phyloP scores from a whole-genome alignment of 2,113 vertebrate species.

The Saguinus imperator region DNA sequence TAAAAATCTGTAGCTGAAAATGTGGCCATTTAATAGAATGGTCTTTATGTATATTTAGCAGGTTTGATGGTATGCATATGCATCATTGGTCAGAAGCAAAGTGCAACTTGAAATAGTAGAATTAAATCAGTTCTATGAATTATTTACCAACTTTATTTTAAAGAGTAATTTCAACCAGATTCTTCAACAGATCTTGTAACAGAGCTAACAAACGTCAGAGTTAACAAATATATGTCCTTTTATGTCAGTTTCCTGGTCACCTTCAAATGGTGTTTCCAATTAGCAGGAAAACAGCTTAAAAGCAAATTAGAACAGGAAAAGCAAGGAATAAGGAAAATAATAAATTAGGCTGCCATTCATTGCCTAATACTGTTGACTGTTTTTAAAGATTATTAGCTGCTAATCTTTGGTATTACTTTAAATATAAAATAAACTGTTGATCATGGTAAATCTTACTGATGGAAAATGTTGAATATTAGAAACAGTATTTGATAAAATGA shows the following conservation, averaged over 20 bases:
- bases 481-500: conserved; percentile 9
- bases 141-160: conserved; percentile 42
- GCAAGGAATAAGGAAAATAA: neutral
- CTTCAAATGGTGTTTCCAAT: neutral
- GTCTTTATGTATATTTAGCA: neutral
- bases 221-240: neutral
- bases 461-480: conserved; percentile 26
- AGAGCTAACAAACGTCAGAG: neutral
- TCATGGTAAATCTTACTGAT: neutral
- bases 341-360: neutral
- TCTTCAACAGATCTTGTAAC: conserved; percentile 5
- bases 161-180: neutral
- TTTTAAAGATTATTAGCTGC: conserved; percentile 11
- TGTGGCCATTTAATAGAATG: neutral
- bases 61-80: neutral
- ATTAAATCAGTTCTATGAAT: neutral
- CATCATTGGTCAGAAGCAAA: neutral
- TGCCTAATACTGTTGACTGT: neutral
- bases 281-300: conserved; percentile 9
- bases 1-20: neutral
- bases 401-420: conserved; percentile 33
- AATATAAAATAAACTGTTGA: conserved; percentile 21
- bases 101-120: neutral
- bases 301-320: neutral
- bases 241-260: neutral